Evolutionary conservation across 2,888 invertebrate species (phyloP), one percentile per base, ranked within the genome.

Genomic region (Ephialtes manifestator): DNA sequence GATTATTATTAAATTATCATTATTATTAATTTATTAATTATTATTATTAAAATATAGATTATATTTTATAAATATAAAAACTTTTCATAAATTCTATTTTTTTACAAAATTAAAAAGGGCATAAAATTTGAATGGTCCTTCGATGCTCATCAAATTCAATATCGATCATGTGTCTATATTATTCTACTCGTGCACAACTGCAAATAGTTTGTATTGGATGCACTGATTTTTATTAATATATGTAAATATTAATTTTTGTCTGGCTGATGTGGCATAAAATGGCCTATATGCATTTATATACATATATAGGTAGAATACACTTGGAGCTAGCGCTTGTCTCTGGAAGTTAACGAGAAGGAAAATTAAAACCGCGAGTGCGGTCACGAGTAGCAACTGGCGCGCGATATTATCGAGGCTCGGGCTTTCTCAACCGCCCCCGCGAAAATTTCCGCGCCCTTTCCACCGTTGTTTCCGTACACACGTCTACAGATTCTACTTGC

Each of bases 271-370:
- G 63, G 18, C 63, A 18, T 18, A 1, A 39, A 11, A 65, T 65
- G 39, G 39, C 63, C 63, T 18, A 83, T 78, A 78, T 67, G 53
- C n/a, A 63, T 43, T 39, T 31, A 48, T 53, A 43, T 43, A 20
- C 51, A 76, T 28, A 20, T 20, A 63, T 48, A 48, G 43, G 18
- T 18, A n/a, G 18, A 39, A 39, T 39, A 67, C 53, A 68, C 58
- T 82, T 75, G 35, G 70, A 53, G 58, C 83, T 58, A 85, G 85
- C 81, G 83, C 85, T 81, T 82, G 86, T 43, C 84, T 51, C 72
- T 78, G 81, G 65, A 84, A 87, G 87, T 87, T 87, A 87, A 87
- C 87, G 88, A 86, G 84, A 78, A 78, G 84, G 86, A 87, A 87
- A 89, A 86, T 87, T 87, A 89, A 88, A 89, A 88, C 86, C 82